Conservation (phyloP, 2,797 vertebrate genomes). For the Tympanoctomys barrerae region DNA sequence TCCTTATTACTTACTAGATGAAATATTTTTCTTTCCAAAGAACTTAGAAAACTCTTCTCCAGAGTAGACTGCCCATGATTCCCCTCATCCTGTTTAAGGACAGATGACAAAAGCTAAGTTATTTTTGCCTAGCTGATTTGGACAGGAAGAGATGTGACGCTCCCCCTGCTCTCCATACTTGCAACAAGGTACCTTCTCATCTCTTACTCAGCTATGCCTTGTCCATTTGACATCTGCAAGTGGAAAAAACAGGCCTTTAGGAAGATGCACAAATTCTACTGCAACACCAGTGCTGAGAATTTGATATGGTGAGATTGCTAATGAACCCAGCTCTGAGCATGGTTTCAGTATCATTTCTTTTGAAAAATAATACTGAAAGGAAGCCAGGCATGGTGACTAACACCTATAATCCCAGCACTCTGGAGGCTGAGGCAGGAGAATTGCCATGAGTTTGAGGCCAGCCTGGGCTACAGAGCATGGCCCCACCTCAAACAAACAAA, state of each 20-base stretch:
- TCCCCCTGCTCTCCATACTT: neutral
- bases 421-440: neutral
- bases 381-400: neutral
- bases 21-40: conserved; percentile 41
- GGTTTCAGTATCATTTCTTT: conserved; percentile 17
- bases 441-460: neutral
- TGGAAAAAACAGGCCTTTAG: neutral
- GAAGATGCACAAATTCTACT: conserved; percentile 7
- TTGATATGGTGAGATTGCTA: neutral
- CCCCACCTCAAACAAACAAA: neutral
- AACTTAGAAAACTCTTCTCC: conserved; percentile 27
- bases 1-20: conserved; percentile 22
- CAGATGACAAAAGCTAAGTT: conserved; percentile 1
- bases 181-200: neutral
- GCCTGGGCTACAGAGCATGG: neutral
- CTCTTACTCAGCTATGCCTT: neutral
- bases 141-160: neutral
- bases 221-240: neutral
- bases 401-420: neutral
- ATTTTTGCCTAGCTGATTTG: neutral
- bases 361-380: conserved; percentile 54
- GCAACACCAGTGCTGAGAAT: conserved; percentile 20
- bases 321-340: neutral
- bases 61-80: neutral
- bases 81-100: neutral